Percentiles rank a stretch among this genome's conserved stretches.
Evolutionary conservation across 2,113 vertebrate genomes (phyloP).

Genomic region (Nycticryphes semicollaris): DNA sequence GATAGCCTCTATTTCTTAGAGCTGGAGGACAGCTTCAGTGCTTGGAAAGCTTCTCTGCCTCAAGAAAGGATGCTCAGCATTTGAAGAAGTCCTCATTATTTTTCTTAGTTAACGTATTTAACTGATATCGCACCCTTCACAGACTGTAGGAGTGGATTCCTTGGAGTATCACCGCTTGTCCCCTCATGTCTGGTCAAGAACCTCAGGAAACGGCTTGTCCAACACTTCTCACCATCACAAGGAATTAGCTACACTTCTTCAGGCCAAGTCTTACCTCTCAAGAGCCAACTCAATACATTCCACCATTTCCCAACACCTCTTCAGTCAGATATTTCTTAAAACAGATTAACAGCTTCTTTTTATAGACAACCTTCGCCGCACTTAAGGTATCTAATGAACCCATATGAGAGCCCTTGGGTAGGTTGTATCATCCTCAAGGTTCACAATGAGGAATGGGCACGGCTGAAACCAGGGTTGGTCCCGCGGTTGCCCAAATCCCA

Average conservation of each 20-base stretch:
- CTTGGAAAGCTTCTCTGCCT: neutral
- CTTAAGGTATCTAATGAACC: neutral
- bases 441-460: neutral
- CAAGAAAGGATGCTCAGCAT: neutral
- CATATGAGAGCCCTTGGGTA: accelerated
- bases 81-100: neutral
- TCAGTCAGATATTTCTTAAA: neutral
- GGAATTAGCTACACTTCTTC: neutral
- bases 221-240: neutral
- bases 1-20: neutral
- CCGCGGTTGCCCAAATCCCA: too few relatives aligned
- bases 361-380: accelerated
- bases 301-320: neutral
- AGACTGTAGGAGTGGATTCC: neutral
- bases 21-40: neutral
- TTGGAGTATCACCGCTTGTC: neutral
- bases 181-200: neutral
- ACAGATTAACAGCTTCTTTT: neutral
- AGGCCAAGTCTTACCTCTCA: neutral
- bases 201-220: neutral
- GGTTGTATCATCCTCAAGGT: neutral
- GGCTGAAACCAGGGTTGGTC: too few relatives aligned
- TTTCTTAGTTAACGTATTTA: neutral
- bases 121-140: neutral
- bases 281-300: neutral